Evolutionary conservation across 2,113 vertebrate genomes (phyloP).

Genomic region (Siniperca chuatsi): DNA sequence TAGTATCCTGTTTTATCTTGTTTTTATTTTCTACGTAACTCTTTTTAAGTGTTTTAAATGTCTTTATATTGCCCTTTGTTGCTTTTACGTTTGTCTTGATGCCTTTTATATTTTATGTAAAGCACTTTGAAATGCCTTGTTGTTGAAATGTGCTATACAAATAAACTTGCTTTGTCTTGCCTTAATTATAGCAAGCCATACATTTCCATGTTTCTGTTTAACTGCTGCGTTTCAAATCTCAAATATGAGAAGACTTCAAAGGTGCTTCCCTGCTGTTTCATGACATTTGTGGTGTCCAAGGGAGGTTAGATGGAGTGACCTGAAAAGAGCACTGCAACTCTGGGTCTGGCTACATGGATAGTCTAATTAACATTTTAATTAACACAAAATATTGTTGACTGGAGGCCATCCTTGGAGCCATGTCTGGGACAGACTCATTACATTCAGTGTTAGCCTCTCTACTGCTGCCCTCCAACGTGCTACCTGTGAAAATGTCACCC

Average conservation of each 20-base stretch:
- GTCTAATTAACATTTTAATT: conserved; percentile 86
- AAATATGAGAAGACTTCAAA: conserved; percentile 49
- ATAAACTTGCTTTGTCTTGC: too few relatives aligned
- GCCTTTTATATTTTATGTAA: too few relatives aligned
- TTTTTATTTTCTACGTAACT: too few relatives aligned
- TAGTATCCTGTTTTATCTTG: too few relatives aligned
- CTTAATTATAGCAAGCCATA: neutral
- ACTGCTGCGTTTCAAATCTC: neutral
- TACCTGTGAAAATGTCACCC: conserved; percentile 67
- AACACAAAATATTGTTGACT: conserved; percentile 82
- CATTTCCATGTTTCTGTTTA: neutral
- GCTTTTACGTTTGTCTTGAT: too few relatives aligned
- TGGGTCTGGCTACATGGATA: conserved; percentile 65
- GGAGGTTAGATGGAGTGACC: conserved; percentile 66
- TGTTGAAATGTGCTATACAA: too few relatives aligned
- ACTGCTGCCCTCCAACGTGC: conserved; percentile 50
- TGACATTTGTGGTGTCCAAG: conserved; percentile 68
- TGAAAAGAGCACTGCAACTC: conserved; percentile 51
- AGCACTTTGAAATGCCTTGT: too few relatives aligned
- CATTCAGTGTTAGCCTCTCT: conserved; percentile 59
- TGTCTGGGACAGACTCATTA: conserved; percentile 80
- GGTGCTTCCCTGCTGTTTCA: conserved; percentile 41
- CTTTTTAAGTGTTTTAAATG: too few relatives aligned
- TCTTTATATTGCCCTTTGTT: too few relatives aligned
- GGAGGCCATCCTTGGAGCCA: conserved; percentile 75